Evolutionary conservation across 2,113 vertebrate genomes (phyloP), one percentile per base, ranked within the genome.

Genomic region (Ctenodactylus gundi): DNA sequence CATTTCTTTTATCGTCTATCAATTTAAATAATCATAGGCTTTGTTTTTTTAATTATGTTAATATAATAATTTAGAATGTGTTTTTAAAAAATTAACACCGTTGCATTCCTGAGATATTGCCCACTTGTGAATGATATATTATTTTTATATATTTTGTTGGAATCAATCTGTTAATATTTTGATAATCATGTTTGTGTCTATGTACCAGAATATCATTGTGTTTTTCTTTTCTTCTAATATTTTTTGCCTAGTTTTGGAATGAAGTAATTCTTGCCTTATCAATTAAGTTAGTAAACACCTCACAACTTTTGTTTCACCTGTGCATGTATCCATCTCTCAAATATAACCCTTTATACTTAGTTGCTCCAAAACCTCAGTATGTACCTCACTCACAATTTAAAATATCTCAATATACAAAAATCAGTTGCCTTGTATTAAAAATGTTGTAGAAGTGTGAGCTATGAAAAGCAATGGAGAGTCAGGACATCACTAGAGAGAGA

Each of bases 401-500:
- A 95, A 88, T n/a, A 95, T 88, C 97, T 96, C 51, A 64, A 85
- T 2, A 91, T 60, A 91, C 29, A 96, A 94, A n/a, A 97, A 97
- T 89, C 64, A 97, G 53, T 94, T 91, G 58, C 82, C 55, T 96
- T 95, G 88, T 55, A 97, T 82, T 93, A 97, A 98, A 91, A 90
- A 94, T 88, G 72, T 75, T 94, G 49, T 88, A 94, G 91, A 93
- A 95, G n/a, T 94, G 90, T 70, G 44, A 95, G 62, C 51, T 94
- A 92, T 60, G 57, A 97, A 97, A 97, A 97, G 67, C 96, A 95
- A 86, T 41, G 39, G 90, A 94, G 67, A 97, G 60, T 93, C 76
- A 97, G 96, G 96, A 88, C 88, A 73, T 81, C 90, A 86, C 97
- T 95, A 96, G 95, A 93, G 96, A 75, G 51, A 83, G 94, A 97